Conservation (phyloP, 2,888 invertebrate species). For the Gymnoscelis rufifasciata region DNA sequence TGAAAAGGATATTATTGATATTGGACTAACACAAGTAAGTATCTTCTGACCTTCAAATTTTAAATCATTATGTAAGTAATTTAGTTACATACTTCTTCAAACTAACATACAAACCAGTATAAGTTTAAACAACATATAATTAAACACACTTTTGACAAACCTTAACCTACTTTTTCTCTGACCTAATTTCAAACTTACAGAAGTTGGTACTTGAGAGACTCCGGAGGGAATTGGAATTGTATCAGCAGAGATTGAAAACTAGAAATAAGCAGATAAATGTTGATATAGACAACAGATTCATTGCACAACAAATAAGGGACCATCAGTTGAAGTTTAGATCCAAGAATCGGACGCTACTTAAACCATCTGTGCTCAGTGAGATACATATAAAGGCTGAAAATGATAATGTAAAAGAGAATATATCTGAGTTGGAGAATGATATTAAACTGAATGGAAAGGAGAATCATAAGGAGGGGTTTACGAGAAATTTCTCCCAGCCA, state of each 20-base stretch:
- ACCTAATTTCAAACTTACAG: slow-evolving; percentile 47
- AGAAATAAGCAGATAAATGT: slow-evolving; percentile 65
- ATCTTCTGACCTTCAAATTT: background rate
- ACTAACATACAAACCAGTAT: too few species aligned
- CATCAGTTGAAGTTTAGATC: slow-evolving; percentile 60
- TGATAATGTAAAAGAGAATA: slow-evolving; percentile 47
- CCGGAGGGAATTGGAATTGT: slow-evolving; percentile 77
- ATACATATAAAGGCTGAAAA: slow-evolving; percentile 67
- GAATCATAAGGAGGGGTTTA: slow-evolving; percentile 56
- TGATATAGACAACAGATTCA: slow-evolving; percentile 65
- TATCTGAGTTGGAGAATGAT: slow-evolving; percentile 64
- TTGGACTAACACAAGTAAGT: slow-evolving; percentile 80
- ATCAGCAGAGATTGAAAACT: slow-evolving; percentile 67
- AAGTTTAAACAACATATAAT: background rate
- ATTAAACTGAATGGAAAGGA: slow-evolving; percentile 61
- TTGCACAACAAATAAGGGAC: slow-evolving; percentile 69
- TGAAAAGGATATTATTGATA: slow-evolving; percentile 78
- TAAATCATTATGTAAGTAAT: background rate
- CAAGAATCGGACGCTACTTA: slow-evolving; percentile 58
- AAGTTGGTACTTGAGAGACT: slow-evolving; percentile 78
- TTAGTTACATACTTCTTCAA: too few species aligned
- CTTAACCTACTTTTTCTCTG: slow-evolving; percentile 3
- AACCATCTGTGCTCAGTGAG: slow-evolving; percentile 70
- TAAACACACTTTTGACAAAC: too few species aligned
- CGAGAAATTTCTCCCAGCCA: slow-evolving; percentile 49